These are phyloP conservation scores for Scomber japonicus DNA, from an alignment of 2,113 vertebrate species.

Conservation along the genomic window DNA sequence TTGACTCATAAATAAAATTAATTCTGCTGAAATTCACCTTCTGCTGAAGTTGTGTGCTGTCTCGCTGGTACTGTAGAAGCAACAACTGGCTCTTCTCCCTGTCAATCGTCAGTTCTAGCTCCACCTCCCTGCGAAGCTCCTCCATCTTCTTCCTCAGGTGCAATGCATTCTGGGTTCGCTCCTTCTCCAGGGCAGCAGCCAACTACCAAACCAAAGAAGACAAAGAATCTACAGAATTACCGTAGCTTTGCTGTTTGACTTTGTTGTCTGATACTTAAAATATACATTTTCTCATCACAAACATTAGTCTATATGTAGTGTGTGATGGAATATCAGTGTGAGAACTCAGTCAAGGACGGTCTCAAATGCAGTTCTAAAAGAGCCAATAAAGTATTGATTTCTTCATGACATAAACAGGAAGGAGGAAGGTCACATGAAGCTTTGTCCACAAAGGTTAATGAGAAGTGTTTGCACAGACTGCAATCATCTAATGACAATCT, in stretches of 20 bases:
- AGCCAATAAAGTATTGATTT: conserved; percentile 35
- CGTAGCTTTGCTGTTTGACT: not conserved
- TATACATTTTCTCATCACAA: not conserved
- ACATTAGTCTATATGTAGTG: not conserved
- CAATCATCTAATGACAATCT: conserved; percentile 6
- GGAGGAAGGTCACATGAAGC: conserved; percentile 41
- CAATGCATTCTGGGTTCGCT: conserved; percentile 76
- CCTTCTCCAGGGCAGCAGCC: conserved; percentile 80
- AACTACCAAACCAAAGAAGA: conserved; percentile 77
- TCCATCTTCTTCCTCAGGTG: conserved; percentile 82
- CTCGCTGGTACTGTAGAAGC: conserved; percentile 82
- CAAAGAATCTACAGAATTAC: not conserved
- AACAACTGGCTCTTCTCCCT: conserved; percentile 88
- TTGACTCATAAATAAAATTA: too few relatives aligned
- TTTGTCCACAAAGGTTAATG: conserved; percentile 19
- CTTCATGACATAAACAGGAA: conserved; percentile 60
- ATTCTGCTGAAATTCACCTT: conserved; percentile 76
- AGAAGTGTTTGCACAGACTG: not conserved
- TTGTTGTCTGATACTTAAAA: not conserved
- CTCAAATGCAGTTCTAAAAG: conserved; percentile 41
- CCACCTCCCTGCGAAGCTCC: conserved; percentile 82
- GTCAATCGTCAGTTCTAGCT: conserved; percentile 84
- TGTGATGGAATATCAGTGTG: conserved; percentile 21
- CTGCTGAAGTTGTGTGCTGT: conserved; percentile 83
- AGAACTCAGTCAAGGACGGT: conserved; percentile 15